Base-by-base conservation (phyloP, 2,888 invertebrate species). In the Neoscelio sp. region DNA sequence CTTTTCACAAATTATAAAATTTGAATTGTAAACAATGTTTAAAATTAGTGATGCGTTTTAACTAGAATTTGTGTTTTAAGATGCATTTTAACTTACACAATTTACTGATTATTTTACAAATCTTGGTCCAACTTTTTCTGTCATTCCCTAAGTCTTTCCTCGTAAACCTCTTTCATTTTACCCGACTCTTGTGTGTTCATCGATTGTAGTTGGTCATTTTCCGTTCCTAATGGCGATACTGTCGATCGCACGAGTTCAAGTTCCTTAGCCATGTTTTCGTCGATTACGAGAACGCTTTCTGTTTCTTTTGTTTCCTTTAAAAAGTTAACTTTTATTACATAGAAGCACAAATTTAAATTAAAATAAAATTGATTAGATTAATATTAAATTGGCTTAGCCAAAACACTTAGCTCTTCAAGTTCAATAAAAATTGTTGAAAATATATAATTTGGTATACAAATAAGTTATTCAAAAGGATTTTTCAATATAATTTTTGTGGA, bases 211-310 rank as follows among this genome's bases (percentile, higher is more conserved):
- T 90, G 88, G 40, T 92, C 92, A 46, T 93, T 90, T 85, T 93
- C 92, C 74, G 92, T 92, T 82, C 93, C 93, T 80, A 93, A 92
- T 54, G 92, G 90, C 35, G 93, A 90, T 15, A 93, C 91, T 56
- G 93, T 91, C 62, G 93, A 92, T 83, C 93, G 92, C n/a, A 94
- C 92, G 82, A 93, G 91, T 82, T 92, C 90, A 67, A 94, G 87
- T 86, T 94, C 94, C 86, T 93, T 93, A 33, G 92, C 90, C 62
- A 93, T 92, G 80, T 93, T 92, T 12, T 92, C 91, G 80, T 93
- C 93, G 90, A 92, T 92, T 62, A 93, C 91, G 60, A 86, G 82
- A 20, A 83, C 75, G 70, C 80, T 62, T 2, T 84, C 82, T 1
- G 81, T 85, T 82, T 89, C 84, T 23, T 81, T 78, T 4, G 68